Evolutionary conservation across 2,113 vertebrate species (phyloP).

Genomic region (Falco punctatus): DNA sequence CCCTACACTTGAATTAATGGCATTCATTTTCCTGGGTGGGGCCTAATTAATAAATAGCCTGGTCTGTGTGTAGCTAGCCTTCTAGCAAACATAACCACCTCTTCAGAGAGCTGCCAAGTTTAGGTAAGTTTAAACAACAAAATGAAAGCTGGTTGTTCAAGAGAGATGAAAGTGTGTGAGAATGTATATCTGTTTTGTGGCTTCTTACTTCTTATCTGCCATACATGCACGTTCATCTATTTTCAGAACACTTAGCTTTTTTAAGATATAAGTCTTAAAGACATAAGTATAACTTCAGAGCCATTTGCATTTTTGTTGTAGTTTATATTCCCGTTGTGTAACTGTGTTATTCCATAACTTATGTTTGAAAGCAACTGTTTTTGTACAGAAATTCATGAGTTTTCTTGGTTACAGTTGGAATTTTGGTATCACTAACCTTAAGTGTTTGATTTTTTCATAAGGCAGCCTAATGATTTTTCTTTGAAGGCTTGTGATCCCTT

Average conservation of each 20-base stretch:
- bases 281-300: neutral
- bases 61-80: neutral
- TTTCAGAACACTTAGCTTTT: neutral
- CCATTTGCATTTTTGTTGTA: neutral
- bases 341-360: neutral
- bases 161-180: neutral
- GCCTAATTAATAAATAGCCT: neutral
- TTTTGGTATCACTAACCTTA: neutral
- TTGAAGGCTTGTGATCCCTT: conserved; percentile 29
- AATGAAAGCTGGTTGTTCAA: neutral
- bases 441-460: conserved; percentile 17
- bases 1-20: neutral
- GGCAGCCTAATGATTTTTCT: conserved; percentile 31
- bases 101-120: neutral
- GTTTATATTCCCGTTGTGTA: neutral
- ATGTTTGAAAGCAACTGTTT: neutral
- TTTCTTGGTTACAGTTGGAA: neutral
- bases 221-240: fast-evolving
- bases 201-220: neutral
- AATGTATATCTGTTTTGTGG: neutral
- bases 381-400: neutral
- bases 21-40: neutral
- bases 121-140: neutral
- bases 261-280: neutral
- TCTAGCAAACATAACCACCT: neutral